Base-by-base conservation (phyloP, 1,140 invertebrate species). In the Neuroterus valhalla region DNA sequence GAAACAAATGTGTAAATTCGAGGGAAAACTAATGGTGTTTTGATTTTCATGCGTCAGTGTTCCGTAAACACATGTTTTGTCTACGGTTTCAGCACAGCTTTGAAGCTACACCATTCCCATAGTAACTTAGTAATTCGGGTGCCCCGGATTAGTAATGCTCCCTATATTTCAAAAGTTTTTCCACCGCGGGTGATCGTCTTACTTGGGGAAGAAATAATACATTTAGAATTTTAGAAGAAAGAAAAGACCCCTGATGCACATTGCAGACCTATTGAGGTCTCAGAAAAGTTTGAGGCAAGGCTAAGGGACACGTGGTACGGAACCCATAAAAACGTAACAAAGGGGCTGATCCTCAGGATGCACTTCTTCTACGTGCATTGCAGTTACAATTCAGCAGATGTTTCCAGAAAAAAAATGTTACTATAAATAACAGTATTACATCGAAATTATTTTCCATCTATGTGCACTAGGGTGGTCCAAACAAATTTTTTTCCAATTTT, bases 321-420 rank as follows among this genome's bases (percentile, higher is more conserved):
- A 62, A 62, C 23, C 55, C n/a, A 62, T 62, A 62, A 62, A 62
- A 62, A 62, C 23, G 12, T 23, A 31, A 62, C 55, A 62, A 62
- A 62, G 55, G 15, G 31, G 31, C 21, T 14, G 55, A 62, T n/a
- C n/a, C 21, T 38, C n/a, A 62, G 23, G 55, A 62, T 62, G 55
- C 55, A 62, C 23, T 62, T 62, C 55, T 62, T 6, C 23, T 15
- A 5, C 31, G n/a, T 48, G 17, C 46, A 62, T 38, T 62, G 12
- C 15, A 52, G 19, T 62, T n/a, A 62, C 14, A 62, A n/a, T 14
- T 31, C 3, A 38, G 55, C 55, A 62, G 55, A 62, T 62, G 55
- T 62, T 48, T 8, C 55, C 3, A 38, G 4, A 62, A 62, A 38
- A 38, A 62, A 12, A 26, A 26, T 31, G 2, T n/a, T 62, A 62